Evolutionary conservation across 2,113 vertebrate species (phyloP), one percentile per base, ranked within the genome.

Genomic region (Gallinago undulata): DNA sequence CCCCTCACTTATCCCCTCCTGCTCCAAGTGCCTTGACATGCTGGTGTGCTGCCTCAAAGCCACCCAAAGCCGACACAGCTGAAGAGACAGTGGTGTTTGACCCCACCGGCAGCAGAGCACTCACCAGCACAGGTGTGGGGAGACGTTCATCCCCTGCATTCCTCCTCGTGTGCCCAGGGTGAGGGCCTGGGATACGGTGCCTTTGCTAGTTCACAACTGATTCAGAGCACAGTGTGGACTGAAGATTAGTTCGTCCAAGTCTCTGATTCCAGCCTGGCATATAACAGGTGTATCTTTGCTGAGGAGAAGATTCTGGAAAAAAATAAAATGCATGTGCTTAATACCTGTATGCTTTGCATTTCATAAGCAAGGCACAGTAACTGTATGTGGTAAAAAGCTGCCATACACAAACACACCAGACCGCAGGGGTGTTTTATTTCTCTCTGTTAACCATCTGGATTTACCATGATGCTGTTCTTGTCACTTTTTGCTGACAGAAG

Each of bases 401-500:
- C 43, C 60, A 33, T 24, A 62, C 35, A 78, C 43, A 89, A 72
- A 64, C 22, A 37, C 7, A 62, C n/a, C 28, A 50, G 59, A 59
- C 10, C 10, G 43, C 6, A 5, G 24, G 37, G 9, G 2, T 53
- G 24, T 14, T 84, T 64, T 63, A 16, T 28, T 64, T 72, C 33
- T 63, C 56, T 84, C 62, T 78, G 18, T 75, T 84, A 68, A 60
- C 28, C 14, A 37, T 86, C 35, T 91, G 35, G 51, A 82, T 87
- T 87, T 51, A 39, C 68, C 25, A 12, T 24, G 39, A 51, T 33
- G 27, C 27, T 50, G 18, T 45, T 23, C 33, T 89, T 95, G 84
- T 50, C 56, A 48, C 27, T 51, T 89, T 79, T 89, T 91, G 43
- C 69, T 93, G 74, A 68, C 81, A 82, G 53, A 63, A 78, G 39